Percentiles rank a stretch among this genome's conserved stretches.
Conservation (phyloP, 2,888 invertebrate genomes). For the Xanthorhoe designata region DNA sequence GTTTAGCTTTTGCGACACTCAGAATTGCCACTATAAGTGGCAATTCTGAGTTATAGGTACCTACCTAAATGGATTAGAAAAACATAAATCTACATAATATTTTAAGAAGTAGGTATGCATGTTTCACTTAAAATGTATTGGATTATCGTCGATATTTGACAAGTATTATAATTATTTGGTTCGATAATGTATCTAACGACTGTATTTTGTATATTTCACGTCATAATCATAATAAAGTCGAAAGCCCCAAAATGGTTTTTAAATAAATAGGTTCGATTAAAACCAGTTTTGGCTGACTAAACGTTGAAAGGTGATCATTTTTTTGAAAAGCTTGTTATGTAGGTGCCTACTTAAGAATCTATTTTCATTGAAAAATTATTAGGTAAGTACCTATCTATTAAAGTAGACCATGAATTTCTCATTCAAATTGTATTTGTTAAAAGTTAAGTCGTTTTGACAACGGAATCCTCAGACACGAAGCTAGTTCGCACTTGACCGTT, state of each 20-base stretch:
- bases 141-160: neutral
- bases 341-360: no score
- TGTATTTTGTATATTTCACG: neutral
- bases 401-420: no score
- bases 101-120: neutral
- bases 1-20: no score
- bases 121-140: neutral
- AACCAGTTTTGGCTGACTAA: neutral
- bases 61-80: conserved; percentile 34
- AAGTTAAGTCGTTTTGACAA: neutral
- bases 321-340: no score
- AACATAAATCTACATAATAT: conserved; percentile 34
- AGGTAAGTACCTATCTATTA: no score
- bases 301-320: neutral
- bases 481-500: neutral
- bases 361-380: no score
- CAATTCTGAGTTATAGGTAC: no score
- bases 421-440: no score
- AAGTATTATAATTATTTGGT: neutral
- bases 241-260: neutral
- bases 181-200: neutral
- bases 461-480: neutral
- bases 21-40: no score
- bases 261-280: neutral
- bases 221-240: conserved; percentile 1